Base-by-base conservation (phyloP, 2,888 invertebrate species). In the Cephalotes varians region DNA sequence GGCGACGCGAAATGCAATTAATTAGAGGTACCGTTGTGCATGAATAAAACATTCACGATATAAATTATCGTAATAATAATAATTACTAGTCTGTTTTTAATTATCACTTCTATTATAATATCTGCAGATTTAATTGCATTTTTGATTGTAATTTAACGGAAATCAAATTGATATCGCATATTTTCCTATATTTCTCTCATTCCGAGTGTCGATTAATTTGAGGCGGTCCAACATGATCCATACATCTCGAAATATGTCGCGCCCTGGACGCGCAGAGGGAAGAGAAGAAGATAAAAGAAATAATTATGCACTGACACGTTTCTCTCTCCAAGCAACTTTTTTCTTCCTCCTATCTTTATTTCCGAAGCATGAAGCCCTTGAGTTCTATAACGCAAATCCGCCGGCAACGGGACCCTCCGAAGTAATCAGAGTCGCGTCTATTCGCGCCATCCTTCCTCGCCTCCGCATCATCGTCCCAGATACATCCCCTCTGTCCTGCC, bases 361-460 rank as follows among this genome's bases (percentile, higher is more conserved):
- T 49, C 49, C 49, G 44, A 56, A 56, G 44, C 44, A 44, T 9
- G 56, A 54, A 71, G 56, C 56, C 69, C 79, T 58, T 54, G 56
- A 56, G 65, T 37, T 7, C 49, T 28, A 2, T 10, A n/a, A n/a
- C 77, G 72, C 25, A 79, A 79, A 79, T 71, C 44, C 71, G 54
- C 21, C 54, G 40, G 15, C 51, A 51, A 56, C 56, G 54, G 71
- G 34, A 77, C 34, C 56, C 72, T 71, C 77, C 77, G 56, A 56
- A 79, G 77, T 79, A 79, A 79, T 79, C 77, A 79, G 72, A 56
- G 44, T 44, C 56, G 56, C 73, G 21, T 47, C 54, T 69, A 54
- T 69, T 77, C 76, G 51, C 62, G 37, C 47, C 31, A 49, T 40
- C 37, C 58, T 21, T 1, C 28, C 65, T 67, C 40, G 21, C 58